Evolutionary conservation across 2,113 vertebrate species (phyloP).

Genomic region (Laticauda colubrina): DNA sequence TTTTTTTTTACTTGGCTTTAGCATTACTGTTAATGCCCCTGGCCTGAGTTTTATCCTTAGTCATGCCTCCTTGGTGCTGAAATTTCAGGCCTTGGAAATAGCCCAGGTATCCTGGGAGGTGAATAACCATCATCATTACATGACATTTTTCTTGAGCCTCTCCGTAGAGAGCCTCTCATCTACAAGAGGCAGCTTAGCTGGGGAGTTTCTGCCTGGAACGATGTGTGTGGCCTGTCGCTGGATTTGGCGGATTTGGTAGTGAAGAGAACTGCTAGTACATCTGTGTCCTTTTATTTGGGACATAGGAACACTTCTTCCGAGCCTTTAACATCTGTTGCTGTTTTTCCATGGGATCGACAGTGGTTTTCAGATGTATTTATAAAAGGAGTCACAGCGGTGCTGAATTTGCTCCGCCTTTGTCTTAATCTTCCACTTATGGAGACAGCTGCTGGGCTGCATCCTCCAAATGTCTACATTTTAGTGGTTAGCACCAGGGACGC

Average conservation of each 20-base stretch:
- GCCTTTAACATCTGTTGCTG: not conserved
- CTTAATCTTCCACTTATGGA: not conserved
- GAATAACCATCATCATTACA: not conserved
- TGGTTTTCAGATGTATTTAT: conserved; percentile 16
- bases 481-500: not conserved
- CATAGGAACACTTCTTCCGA: conserved; percentile 20
- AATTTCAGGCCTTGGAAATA: not conserved
- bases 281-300: conserved; percentile 10
- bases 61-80: not conserved
- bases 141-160: not conserved
- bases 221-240: not conserved
- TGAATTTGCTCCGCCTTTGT: not conserved
- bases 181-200: not conserved
- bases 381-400: not conserved
- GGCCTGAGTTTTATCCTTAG: not conserved
- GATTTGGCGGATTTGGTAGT: not conserved
- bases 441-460: not conserved
- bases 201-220: not conserved
- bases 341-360: conserved; percentile 1
- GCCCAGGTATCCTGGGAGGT: not conserved
- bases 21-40: not conserved
- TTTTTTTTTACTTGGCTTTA: not conserved
- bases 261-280: conserved; percentile 1
- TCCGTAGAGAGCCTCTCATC: not conserved
- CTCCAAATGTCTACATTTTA: conserved; percentile 23